Percentiles rank a stretch among this genome's conserved stretches.
phyloP scores from a whole-genome alignment of 2,113 vertebrate species.

The Australoheros scitulus region DNA sequence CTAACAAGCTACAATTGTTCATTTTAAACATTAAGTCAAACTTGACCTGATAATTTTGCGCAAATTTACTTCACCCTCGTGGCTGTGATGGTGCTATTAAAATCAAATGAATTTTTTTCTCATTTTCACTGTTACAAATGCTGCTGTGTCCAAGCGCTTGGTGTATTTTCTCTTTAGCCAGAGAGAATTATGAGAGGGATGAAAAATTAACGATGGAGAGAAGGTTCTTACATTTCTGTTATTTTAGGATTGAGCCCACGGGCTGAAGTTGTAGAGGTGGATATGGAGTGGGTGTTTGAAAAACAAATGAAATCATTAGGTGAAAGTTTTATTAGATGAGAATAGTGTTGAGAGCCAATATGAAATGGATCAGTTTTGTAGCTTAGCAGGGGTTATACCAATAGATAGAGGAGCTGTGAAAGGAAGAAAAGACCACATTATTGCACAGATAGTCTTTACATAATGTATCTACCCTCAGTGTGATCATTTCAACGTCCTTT shows the following conservation, averaged over 20 bases:
- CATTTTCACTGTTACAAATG: neutral
- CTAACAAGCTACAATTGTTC: neutral
- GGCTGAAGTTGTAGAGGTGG: constrained; percentile 6
- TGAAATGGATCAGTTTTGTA: neutral
- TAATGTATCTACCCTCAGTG: neutral
- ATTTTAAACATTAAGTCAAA: neutral
- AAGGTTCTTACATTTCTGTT: neutral
- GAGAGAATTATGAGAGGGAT: neutral
- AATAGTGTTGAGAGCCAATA: neutral
- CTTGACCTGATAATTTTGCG: neutral
- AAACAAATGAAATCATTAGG: constrained; percentile 9
- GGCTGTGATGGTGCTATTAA: neutral
- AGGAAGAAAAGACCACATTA: neutral
- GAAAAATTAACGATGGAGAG: constrained; percentile 1
- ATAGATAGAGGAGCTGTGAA: neutral
- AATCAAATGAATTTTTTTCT: neutral
- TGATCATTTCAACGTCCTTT: neutral
- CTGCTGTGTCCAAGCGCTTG: neutral
- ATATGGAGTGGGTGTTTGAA: neutral
- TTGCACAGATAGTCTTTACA: neutral
- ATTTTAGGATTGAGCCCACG: neutral
- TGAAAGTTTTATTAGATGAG: neutral
- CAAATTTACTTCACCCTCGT: neutral
- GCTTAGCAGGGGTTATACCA: neutral
- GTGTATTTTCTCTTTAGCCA: neutral